phyloP scores from a whole-genome alignment of 2,113 vertebrate species.

The Apus apus region DNA sequence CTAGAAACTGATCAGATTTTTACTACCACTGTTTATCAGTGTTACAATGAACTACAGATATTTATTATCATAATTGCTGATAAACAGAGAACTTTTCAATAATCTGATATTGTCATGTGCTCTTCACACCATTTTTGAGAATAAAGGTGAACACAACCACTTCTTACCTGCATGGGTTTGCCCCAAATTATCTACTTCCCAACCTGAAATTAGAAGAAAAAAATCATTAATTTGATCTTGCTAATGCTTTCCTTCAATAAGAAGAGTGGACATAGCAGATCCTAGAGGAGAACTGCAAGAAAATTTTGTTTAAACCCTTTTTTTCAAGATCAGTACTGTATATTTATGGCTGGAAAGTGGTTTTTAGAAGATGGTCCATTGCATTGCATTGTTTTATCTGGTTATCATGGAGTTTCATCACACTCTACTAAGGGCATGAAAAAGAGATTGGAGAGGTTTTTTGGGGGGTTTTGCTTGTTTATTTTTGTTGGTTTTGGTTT shows the following conservation, averaged over 20 bases:
- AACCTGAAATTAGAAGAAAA: constrained; percentile 60
- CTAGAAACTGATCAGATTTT: not conserved
- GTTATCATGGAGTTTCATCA: not conserved
- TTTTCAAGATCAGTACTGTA: not conserved
- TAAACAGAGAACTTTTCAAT: not conserved
- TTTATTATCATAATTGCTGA: too few relatives aligned
- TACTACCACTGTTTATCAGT: not conserved
- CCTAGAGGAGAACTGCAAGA: not conserved
- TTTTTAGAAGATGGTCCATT: not conserved
- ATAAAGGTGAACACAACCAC: not conserved
- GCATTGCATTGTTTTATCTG: not conserved
- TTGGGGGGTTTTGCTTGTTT: too few relatives aligned
- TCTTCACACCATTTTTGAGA: not conserved
- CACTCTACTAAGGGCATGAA: not conserved
- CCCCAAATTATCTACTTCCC: constrained; percentile 74
- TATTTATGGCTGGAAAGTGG: not conserved
- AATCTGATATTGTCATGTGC: not conserved
- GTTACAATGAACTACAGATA: fast-evolving
- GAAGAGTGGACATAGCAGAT: not conserved
- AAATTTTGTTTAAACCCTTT: not conserved
- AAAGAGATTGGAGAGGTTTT: fast-evolving
- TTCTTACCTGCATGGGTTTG: constrained; percentile 67
- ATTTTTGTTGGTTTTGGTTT: too few relatives aligned
- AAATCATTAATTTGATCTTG: not conserved
- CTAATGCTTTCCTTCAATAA: not conserved